Evolutionary conservation across 1,140 invertebrate genomes (phyloP), one percentile per base, ranked within the genome.

Genomic region (Polypedilum pembai): DNA sequence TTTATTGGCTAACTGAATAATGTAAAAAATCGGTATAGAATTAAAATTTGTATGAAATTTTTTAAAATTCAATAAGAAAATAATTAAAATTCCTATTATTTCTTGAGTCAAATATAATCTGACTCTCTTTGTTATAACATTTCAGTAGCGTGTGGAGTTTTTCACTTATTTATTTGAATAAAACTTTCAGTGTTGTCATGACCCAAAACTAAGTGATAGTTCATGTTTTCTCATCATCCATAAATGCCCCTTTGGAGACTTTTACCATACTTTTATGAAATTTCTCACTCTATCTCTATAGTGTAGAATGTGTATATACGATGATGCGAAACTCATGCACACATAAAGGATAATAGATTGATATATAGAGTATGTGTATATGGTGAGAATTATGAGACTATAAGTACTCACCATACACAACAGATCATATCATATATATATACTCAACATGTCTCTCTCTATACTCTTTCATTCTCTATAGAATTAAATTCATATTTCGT

Each of bases 171-270:
- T 33, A 33, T 33, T 33, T 33, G 24, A 33, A 33, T 33, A 33
- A 33, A 33, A 33, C 5, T 33, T 33, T 33, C 24, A 15, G 10
- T 56, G 45, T 15, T 15, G 45, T 56, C 45, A 15, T 15, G n/a
- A 15, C 45, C 45, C 45, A 18, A 18, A 69, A 21, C 65, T 21
- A 69, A 20, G 65, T 69, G 65, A 69, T 20, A 21, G 65, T 69
- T 69, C 65, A 69, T 69, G 65, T 69, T 69, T 69, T 21, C 10
- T 21, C 65, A 69, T 69, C 65, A 56, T 56, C 45, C 45, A 56
- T n/a, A 56, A 56, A 56, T 56, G 45, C 45, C 10, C n/a, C 45
- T 15, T 56, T 56, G 4, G 45, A 56, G 45, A 56, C 45, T 56
- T 56, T n/a, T 15, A 56, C 10, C 33, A 41, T 41, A 41, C 10